phyloP scores from a whole-genome alignment of 2,888 invertebrate species.

The Brenthis hecate region DNA sequence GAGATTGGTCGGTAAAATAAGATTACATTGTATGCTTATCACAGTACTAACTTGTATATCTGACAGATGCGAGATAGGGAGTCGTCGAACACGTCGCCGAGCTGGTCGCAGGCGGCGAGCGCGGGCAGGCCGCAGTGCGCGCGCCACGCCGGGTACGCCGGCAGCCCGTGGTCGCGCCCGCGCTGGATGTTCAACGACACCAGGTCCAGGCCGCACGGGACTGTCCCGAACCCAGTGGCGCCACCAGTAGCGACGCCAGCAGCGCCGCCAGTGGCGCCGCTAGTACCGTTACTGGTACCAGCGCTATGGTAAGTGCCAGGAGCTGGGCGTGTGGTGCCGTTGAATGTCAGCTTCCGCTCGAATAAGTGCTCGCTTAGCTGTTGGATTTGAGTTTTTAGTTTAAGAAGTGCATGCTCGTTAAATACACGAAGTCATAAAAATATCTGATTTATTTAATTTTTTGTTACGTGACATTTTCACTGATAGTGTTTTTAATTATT shows the following conservation, averaged over 20 bases:
- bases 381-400: no score
- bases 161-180: constrained; percentile 93
- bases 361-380: constrained; percentile 87
- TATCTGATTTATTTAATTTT: no score
- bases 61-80: constrained; percentile 82
- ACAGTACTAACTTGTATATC: constrained; percentile 83
- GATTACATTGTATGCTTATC: not conserved
- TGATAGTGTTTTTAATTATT: no score
- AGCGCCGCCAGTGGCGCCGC: no score
- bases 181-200: constrained; percentile 94
- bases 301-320: constrained; percentile 33
- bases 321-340: constrained; percentile 36
- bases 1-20: no score
- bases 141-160: constrained; percentile 89
- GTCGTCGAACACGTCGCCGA: constrained; percentile 84
- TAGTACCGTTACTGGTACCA: no score
- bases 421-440: no score
- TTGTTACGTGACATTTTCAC: no score
- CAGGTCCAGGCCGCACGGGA: constrained; percentile 89
- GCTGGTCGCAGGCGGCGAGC: constrained; percentile 84
- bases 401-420: not conserved
- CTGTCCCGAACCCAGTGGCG: no score
- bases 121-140: constrained; percentile 87
- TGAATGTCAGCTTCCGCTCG: constrained; percentile 68
- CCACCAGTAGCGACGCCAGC: no score